Evolutionary conservation across 2,797 vertebrate species (phyloP), one percentile per base, ranked within the genome.

Genomic region (Malurus splendens): DNA sequence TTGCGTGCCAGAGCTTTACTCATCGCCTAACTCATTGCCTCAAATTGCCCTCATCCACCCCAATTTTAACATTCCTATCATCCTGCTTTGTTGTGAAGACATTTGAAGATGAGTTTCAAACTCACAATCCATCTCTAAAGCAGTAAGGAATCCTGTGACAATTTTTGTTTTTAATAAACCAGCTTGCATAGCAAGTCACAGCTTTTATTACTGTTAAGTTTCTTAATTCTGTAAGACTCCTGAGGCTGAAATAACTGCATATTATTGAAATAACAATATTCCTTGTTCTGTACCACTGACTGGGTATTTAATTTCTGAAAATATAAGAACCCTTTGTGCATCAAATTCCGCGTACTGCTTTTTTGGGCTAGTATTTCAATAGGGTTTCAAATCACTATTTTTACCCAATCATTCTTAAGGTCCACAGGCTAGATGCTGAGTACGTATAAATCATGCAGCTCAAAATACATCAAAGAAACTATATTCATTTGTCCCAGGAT

Each of bases 351-450:
- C 45, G 44, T 30, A 48, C 9, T 54, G 20, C 17, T 85, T 89
- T 86, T 86, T 57, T 44, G 89, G 33, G 33, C 12, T 73, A 78
- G 16, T 55, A 77, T 81, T 90, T 90, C 93, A 76, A 89, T 83
- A 73, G 76, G 64, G 28, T 85, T 81, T 82, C 44, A 45, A 36
- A 36, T 61, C n/a, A 30, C 41, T 71, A 19, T 51, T 93, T 92
- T 91, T 82, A 66, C 61, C 61, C 59, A 80, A n/a, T 79, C 50
- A 39, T 68, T 82, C 56, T 70, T 62, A 64, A 76, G 45, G 66
- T 66, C 52, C 23, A 7, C 44, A 65, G 48, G 50, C 30, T 47
- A 91, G 60, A 79, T 86, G 71, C 64, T 79, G 67, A 91, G 25
- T 73, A 86, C n/a, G 22, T 70, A 75, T 66, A 90, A 91, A 92